Evolutionary conservation across 2,797 vertebrate genomes (phyloP), one percentile per base, ranked within the genome.

Genomic region (Bucorvus abyssinicus): DNA sequence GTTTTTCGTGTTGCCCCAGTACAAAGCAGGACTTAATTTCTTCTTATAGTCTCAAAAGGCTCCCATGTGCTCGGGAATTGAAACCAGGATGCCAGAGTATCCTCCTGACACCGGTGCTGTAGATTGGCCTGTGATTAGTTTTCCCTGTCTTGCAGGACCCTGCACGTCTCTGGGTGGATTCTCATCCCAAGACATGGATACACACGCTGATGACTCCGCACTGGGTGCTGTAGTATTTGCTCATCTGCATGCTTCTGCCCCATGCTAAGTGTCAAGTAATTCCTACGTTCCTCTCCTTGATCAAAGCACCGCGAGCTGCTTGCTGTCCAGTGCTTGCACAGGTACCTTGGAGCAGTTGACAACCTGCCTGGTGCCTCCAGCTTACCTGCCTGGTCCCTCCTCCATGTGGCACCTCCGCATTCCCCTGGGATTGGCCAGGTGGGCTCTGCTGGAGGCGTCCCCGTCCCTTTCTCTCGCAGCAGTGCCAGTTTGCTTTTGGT

Each of bases 321-420:
- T 0, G 0, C 36, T 45, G 29, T 4, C 47, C 63, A 49, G 7
- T 45, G 52, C 1, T 0, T 65, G 32, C 32, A 29, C 45, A 29
- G n/a, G 57, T 40, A 27, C 42, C 0, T 0, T 27, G 68, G 32
- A 38, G 29, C 2, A 2, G 27, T 13, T 55, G 68, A 27, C n/a
- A 21, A 20, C 29, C 24, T 22, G 13, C 29, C 18, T 26, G 10
- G 6, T 45, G 32, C 38, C 38, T 40, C 38, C 38, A 40, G 38
- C 38, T 40, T 12, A 20, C 29, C 24, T 22, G 13, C 29, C 21
- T 26, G 11, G 6, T 45, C 32, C 21, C 40, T 34, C 38, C 64
- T 50, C 57, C 20, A 4, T 5, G 21, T 21, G 45, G 4, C 36
- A 55, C 8, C 40, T 61, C 47, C 3, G 0, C 11, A 14, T 67